These are phyloP conservation scores for Tineola bisselliella DNA, from an alignment of 2,888 invertebrate species.

Conservation along the genomic window DNA sequence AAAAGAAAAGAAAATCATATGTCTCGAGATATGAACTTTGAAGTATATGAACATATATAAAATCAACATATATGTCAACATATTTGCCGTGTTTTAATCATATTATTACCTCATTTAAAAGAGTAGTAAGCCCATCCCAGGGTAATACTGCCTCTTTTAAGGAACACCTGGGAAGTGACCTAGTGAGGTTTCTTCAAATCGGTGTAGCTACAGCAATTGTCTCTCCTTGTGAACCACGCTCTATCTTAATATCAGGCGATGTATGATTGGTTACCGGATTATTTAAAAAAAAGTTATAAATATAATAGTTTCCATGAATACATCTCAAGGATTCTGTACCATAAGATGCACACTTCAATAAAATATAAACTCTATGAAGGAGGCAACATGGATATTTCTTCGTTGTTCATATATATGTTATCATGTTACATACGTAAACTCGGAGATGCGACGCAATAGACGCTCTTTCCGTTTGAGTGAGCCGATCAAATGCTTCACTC, in stretches of 20 bases:
- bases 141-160: too few relatives aligned
- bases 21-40: background rate
- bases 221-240: too few relatives aligned
- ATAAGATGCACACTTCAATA: background rate
- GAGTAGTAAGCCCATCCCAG: too few relatives aligned
- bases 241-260: too few relatives aligned
- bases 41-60: background rate
- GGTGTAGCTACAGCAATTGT: too few relatives aligned
- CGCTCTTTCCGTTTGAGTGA: slow-evolving; percentile 7
- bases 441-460: background rate
- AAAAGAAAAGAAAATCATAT: background rate
- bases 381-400: background rate
- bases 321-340: background rate
- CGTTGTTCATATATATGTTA: background rate
- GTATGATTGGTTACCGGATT: too few relatives aligned
- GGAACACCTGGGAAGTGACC: too few relatives aligned
- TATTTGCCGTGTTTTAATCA: too few relatives aligned
- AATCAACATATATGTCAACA: too few relatives aligned
- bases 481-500: slow-evolving; percentile 8
- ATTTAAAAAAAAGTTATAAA: too few relatives aligned
- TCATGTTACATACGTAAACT: slow-evolving; percentile 7
- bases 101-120: too few relatives aligned
- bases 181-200: too few relatives aligned
- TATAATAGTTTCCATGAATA: background rate
- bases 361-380: background rate